Conservation (phyloP, 30 jellyfish, hydroid and myxozoan species). For the Chironex yamaguchii region DNA sequence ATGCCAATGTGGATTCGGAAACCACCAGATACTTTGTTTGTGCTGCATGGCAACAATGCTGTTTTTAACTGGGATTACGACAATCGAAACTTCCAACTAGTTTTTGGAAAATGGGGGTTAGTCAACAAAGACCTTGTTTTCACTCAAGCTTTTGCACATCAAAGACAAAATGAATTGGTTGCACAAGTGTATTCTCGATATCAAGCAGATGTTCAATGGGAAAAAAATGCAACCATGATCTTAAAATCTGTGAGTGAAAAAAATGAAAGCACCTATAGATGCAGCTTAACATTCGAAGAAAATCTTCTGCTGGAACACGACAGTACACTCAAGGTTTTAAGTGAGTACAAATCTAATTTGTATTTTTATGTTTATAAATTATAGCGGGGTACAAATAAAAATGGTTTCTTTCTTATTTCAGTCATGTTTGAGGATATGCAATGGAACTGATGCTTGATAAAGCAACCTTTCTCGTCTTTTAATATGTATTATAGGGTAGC, state of each 20-base stretch:
- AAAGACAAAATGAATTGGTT: background rate
- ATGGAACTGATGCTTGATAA: too few relatives aligned
- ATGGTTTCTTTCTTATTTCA: too few relatives aligned
- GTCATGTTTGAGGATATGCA: too few relatives aligned
- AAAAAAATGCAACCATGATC: slow-evolving; percentile 40
- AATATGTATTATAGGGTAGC: too few relatives aligned
- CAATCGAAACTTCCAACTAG: background rate
- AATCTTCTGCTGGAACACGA: too few relatives aligned
- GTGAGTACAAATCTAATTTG: too few relatives aligned
- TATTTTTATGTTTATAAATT: too few relatives aligned
- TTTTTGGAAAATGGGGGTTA: slow-evolving; percentile 57
- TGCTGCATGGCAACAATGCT: slow-evolving; percentile 7
- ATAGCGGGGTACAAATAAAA: too few relatives aligned
- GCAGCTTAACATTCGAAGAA: background rate
- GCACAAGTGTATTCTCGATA: slow-evolving; percentile 11
- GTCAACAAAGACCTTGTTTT: background rate
- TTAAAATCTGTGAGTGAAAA: slow-evolving; percentile 13
- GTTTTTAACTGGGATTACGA: slow-evolving; percentile 46
- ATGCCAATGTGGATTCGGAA: slow-evolving; percentile 28
- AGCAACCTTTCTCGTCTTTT: too few relatives aligned
- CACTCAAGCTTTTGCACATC: slow-evolving; percentile 13
- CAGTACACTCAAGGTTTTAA: too few relatives aligned
- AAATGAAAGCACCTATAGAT: slow-evolving; percentile 23
- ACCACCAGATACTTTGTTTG: slow-evolving; percentile 33
- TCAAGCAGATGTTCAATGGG: slow-evolving; percentile 17